Percentiles rank a stretch among this genome's conserved stretches.
phyloP scores from a whole-genome alignment of 2,113 vertebrate genomes.

The Solea solea region DNA sequence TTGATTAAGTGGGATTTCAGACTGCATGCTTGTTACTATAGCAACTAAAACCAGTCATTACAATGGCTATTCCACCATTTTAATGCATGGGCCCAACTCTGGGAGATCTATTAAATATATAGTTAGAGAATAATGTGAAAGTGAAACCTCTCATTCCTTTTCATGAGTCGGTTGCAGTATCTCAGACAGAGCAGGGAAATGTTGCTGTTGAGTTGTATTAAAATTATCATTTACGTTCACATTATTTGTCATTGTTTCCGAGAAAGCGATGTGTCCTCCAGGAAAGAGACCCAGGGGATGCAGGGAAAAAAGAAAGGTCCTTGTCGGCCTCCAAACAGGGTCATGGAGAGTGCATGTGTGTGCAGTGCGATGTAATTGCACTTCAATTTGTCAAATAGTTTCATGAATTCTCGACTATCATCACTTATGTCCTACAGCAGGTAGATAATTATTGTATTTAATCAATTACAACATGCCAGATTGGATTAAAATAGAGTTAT shows the following conservation, averaged over 20 bases:
- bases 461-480: conserved; percentile 46
- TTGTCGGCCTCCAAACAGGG: background rate
- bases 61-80: background rate
- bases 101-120: background rate
- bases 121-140: background rate
- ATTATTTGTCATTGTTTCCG: background rate
- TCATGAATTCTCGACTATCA: background rate
- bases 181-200: background rate
- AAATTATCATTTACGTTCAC: background rate
- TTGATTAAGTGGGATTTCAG: background rate
- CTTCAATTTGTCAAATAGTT: background rate
- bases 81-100: background rate
- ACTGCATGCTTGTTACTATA: background rate
- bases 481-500: conserved; percentile 49
- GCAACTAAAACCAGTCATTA: background rate
- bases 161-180: background rate
- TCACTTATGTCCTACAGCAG: conserved; percentile 3
- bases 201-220: background rate
- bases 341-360: background rate
- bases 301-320: background rate
- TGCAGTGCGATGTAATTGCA: background rate
- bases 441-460: conserved; percentile 34
- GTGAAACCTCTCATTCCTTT: background rate
- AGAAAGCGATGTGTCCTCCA: background rate
- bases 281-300: background rate